Evolutionary conservation across 1,140 invertebrate species (phyloP), one percentile per base, ranked within the genome.

Genomic region (Procambarus clarkii): DNA sequence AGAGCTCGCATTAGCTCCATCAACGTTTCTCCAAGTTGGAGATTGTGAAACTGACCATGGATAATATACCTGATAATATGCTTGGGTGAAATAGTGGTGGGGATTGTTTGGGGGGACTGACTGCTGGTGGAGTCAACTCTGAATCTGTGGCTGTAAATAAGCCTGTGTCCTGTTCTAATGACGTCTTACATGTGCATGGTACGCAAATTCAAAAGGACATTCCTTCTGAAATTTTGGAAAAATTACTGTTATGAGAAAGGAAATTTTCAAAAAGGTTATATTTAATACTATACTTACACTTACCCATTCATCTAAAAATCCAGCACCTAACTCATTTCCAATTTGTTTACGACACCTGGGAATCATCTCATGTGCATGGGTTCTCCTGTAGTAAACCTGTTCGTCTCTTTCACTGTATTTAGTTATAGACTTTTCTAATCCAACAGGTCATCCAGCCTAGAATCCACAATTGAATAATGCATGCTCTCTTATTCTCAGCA

Each of bases 41-140:
- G n/a, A 74, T 34, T 74, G 69, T 34, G 69, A 74, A 74, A 74
- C 8, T 74, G 69, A 74, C 69, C 69, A 34, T 74, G 69, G 69
- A 69, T 34, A 24, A 21, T 74, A 11, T 74, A 34, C 21, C 69
- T 69, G 11, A 34, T 34, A 34, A 74, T 24, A 74, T 74, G 69
- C 24, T 24, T 74, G n/a, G 69, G 69, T 34, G 64, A 21, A 74
- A 34, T 74, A 74, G 34, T 74, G 69, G n/a, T 34, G 69, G 69
- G 34, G n/a, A 24, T 74, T 71, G 69, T 71, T 34, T 74, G n/a
- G 69, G n/a, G n/a, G 11, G 50, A 54, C 13, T 54, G 34, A 18
- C 21, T 11, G 13, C 4, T 21, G 18, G 11, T 69, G 69, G 3
- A 5, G 24, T 74, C n/a, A 74, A 11, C 69, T 34, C n/a, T 74